These are phyloP conservation scores for Pseudonaja textilis DNA, from an alignment of 2,113 vertebrate genomes.

Conservation along the genomic window DNA sequence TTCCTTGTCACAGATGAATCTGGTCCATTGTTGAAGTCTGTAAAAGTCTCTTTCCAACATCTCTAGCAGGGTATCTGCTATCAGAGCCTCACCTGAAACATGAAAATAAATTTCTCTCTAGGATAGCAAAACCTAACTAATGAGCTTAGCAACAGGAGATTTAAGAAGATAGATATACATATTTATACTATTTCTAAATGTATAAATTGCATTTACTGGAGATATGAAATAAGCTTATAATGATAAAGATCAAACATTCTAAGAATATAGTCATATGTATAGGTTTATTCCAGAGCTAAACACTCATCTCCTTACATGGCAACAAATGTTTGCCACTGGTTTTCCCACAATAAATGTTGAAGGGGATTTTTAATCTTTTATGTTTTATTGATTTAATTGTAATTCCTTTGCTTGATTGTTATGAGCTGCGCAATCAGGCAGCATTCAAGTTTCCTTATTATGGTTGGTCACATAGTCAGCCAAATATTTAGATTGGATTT, in stretches of 20 bases:
- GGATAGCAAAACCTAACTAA: background rate
- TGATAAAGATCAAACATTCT: background rate
- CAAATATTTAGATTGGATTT: background rate
- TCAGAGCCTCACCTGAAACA: background rate
- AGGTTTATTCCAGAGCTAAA: background rate
- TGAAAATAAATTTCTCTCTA: background rate
- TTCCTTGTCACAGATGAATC: background rate
- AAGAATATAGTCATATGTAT: background rate
- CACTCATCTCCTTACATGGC: background rate
- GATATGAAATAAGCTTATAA: background rate
- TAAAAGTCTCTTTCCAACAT: background rate
- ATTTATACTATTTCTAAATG: no score
- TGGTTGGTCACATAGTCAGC: background rate
- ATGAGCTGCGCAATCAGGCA: background rate
- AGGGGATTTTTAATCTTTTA: background rate
- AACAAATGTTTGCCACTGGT: background rate
- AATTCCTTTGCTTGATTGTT: background rate
- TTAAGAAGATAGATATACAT: background rate
- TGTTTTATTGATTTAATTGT: background rate
- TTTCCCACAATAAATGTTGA: background rate
- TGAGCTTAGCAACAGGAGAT: background rate
- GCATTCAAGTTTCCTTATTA: background rate
- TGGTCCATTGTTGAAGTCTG: background rate
- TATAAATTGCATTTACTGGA: background rate
- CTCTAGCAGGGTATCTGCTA: background rate